phyloP scores from a whole-genome alignment of 2,113 vertebrate species.

The Phyllostomus hastatus region DNA sequence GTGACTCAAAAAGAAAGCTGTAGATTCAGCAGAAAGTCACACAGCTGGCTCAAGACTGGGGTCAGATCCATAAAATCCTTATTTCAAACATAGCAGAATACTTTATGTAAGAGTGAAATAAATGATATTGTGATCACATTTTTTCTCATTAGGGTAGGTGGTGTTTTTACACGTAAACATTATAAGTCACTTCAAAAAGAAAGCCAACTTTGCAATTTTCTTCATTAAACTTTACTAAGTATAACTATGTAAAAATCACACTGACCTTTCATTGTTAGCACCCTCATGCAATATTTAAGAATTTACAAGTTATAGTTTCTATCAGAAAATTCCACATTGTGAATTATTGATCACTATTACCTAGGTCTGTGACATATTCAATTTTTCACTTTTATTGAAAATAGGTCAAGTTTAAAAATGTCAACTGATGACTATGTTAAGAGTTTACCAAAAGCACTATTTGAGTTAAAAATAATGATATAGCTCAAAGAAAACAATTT shows the following conservation, averaged over 20 bases:
- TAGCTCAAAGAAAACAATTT: background rate
- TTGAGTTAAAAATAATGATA: background rate
- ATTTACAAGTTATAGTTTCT: conserved; percentile 58
- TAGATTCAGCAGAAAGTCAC: background rate
- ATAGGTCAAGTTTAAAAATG: background rate
- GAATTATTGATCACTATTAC: conserved; percentile 43
- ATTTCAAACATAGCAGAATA: background rate
- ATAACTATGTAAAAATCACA: conserved; percentile 73
- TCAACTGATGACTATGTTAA: background rate
- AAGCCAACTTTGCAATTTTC: conserved; percentile 68
- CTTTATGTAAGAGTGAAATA: conserved; percentile 59
- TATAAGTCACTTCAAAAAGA: conserved; percentile 66
- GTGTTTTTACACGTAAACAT: conserved; percentile 47
- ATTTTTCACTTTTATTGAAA: background rate
- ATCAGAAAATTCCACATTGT: conserved; percentile 34
- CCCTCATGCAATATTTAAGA: conserved; percentile 59
- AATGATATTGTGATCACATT: conserved; percentile 70
- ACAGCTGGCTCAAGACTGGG: background rate
- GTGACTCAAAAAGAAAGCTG: background rate
- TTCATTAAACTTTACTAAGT: conserved; percentile 73
- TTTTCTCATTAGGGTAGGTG: conserved; percentile 72
- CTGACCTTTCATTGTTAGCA: conserved; percentile 70
- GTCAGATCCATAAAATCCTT: background rate
- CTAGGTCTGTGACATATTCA: background rate
- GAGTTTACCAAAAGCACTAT: background rate